These are phyloP conservation scores for Scaptomyza parva DNA, from an alignment of 2,888 invertebrate genomes.

Conservation along the genomic window DNA sequence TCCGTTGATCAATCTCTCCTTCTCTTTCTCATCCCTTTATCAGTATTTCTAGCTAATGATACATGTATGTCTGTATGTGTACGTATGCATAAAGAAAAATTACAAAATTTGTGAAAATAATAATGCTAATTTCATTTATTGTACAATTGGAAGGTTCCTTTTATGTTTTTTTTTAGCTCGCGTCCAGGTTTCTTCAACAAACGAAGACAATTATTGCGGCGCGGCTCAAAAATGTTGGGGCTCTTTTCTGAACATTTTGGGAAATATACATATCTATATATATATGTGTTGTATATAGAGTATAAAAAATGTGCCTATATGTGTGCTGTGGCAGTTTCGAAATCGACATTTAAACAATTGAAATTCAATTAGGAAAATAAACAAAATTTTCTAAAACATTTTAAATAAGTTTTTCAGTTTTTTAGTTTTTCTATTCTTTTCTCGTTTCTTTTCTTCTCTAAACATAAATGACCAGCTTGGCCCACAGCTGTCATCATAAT, in stretches of 20 bases:
- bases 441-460: neutral
- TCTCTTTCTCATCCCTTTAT: neutral
- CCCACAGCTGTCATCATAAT: conserved; percentile 7
- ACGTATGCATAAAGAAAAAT: neutral
- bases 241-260: conserved; percentile 12
- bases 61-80: neutral
- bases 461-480: conserved; percentile 16
- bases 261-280: conserved; percentile 11
- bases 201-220: conserved; percentile 58
- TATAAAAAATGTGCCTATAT: neutral
- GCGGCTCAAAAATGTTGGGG: conserved; percentile 17
- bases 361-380: conserved; percentile 1
- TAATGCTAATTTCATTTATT: conserved; percentile 50
- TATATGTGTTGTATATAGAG: neutral
- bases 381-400: conserved; percentile 29
- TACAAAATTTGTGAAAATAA: conserved; percentile 12
- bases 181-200: conserved; percentile 59
- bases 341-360: conserved; percentile 8
- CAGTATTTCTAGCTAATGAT: conserved; percentile 4
- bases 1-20: neutral
- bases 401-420: conserved; percentile 5
- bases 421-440: neutral
- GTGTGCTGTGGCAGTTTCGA: conserved; percentile 25
- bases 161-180: conserved; percentile 4
- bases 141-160: conserved; percentile 48